Conservation (phyloP, 2,888 invertebrate species). For the Proisotoma minuta region DNA sequence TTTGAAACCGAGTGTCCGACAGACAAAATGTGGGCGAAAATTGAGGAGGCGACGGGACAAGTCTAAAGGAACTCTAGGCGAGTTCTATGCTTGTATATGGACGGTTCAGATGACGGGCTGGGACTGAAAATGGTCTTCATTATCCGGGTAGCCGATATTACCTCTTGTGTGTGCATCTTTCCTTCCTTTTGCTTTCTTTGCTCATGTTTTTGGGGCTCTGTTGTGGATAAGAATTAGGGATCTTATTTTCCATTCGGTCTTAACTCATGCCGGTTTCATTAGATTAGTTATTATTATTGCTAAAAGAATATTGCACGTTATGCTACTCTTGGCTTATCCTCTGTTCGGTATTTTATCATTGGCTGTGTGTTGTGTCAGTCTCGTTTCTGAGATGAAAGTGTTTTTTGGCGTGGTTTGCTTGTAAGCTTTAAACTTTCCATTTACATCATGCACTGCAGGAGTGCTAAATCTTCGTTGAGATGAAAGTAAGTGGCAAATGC, state of each 20-base stretch:
- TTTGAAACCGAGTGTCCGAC: no score
- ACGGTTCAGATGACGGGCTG: conserved; percentile 35
- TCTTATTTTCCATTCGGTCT: background rate
- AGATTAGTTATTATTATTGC: no score
- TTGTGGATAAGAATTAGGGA: background rate
- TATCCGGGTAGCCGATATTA: conserved; percentile 7
- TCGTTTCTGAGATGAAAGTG: no score
- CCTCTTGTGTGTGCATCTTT: background rate
- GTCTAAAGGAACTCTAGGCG: conserved; percentile 25
- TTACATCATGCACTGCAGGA: conserved; percentile 5
- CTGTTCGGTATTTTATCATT: no score
- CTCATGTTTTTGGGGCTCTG: background rate
- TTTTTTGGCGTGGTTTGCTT: no score
- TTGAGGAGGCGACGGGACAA: conserved; percentile 20
- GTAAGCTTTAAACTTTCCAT: no score
- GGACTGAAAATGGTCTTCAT: conserved; percentile 31
- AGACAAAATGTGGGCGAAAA: no score
- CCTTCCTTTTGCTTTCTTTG: background rate
- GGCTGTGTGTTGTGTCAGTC: no score
- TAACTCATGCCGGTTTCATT: no score
- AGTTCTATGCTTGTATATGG: conserved; percentile 34
- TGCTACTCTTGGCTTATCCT: background rate
- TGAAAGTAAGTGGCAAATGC: conserved; percentile 20
- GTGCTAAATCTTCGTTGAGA: background rate
- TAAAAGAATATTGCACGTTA: background rate